Percentiles rank a stretch among this genome's conserved stretches.
phyloP scores from a whole-genome alignment of 2,113 vertebrate genomes.

The Callionymus lyra region DNA sequence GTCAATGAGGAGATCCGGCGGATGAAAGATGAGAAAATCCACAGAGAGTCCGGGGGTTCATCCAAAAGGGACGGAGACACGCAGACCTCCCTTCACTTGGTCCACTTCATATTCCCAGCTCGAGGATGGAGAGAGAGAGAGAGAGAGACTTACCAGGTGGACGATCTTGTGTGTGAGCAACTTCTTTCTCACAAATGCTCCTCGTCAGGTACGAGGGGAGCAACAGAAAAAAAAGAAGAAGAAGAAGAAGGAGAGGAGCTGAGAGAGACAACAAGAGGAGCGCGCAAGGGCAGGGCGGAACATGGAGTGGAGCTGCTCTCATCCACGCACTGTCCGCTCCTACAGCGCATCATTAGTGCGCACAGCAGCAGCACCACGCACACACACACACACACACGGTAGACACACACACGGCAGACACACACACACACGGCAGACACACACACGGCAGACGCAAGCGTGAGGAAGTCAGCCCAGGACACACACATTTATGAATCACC shows the following conservation, averaged over 20 bases:
- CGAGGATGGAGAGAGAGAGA: no score
- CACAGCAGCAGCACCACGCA: slow-evolving; percentile 5
- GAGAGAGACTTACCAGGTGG: slow-evolving; percentile 4
- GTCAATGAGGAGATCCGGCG: slow-evolving; percentile 40
- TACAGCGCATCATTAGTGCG: slow-evolving; percentile 26
- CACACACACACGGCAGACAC: no score
- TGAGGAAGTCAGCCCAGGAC: no score
- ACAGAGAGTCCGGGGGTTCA: background rate
- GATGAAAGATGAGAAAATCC: background rate
- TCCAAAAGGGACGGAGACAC: slow-evolving; percentile 19
- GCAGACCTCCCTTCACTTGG: slow-evolving; percentile 43
- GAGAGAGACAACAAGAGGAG: slow-evolving; percentile 28
- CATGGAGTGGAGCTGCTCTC: slow-evolving; percentile 56
- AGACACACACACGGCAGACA: no score
- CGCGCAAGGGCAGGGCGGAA: slow-evolving; percentile 57
- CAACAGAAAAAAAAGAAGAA: slow-evolving; percentile 37
- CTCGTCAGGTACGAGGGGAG: slow-evolving; percentile 36
- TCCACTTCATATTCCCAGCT: slow-evolving; percentile 28
- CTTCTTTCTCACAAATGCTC: slow-evolving; percentile 53
- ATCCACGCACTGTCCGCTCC: slow-evolving; percentile 41
- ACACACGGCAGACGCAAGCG: background rate
- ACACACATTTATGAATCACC: no score
- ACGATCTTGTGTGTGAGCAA: slow-evolving; percentile 41
- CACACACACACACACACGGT: no score
- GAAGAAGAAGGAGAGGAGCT: no score